Base-by-base conservation (phyloP, 2,888 invertebrate species). In the Nemurella pictetii region DNA sequence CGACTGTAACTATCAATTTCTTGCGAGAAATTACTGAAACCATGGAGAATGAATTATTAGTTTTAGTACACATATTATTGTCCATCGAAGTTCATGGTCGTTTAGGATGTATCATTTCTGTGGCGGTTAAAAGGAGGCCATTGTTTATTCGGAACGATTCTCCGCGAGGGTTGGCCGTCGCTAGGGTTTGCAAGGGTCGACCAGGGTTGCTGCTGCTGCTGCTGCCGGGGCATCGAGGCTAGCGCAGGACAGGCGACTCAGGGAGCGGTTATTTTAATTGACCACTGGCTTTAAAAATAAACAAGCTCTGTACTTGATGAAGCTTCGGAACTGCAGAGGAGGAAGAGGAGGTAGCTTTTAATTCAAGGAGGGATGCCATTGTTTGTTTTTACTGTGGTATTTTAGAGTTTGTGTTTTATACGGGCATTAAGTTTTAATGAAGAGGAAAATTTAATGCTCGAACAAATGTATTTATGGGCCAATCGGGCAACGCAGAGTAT, bases 211-310 rank as follows among this genome's bases (percentile, higher is more conserved):
- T n/a, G n/a, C n/a, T n/a, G n/a, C n/a, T n/a, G n/a, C n/a, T n/a
- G n/a, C n/a, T n/a, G n/a, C n/a, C n/a, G n/a, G n/a, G n/a, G n/a
- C n/a, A 55, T 1, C 55, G 55, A 12, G 55, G 27, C 9, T 75
- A 25, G 75, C 75, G 2, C 75, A 27, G 75, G 75, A 28, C 75
- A 20, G 28, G 15, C n/a, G 78, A 78, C 29, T 30, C 12, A 78
- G 15, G 30, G 78, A 55, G 82, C 55, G 82, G 82, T 82, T 55
- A 26, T 72, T 78, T 82, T 82, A 82, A 82, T 82, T 82, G 82
- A 82, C 82, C 82, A 72, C 82, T 30, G 29, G 82, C 82, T 82
- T 82, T 55, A 82, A 82, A 82, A 82, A 82, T 82, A 82, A 72
- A 82, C 82, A 82, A 72, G 55, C 72, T 72, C 82, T 55, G 27